A percentile compares a stretch with the other conserved stretches of the same genome.
These are phyloP conservation scores for Phorcus lineatus DNA, from an alignment of 2,888 invertebrate genomes.

Conservation along the genomic window DNA sequence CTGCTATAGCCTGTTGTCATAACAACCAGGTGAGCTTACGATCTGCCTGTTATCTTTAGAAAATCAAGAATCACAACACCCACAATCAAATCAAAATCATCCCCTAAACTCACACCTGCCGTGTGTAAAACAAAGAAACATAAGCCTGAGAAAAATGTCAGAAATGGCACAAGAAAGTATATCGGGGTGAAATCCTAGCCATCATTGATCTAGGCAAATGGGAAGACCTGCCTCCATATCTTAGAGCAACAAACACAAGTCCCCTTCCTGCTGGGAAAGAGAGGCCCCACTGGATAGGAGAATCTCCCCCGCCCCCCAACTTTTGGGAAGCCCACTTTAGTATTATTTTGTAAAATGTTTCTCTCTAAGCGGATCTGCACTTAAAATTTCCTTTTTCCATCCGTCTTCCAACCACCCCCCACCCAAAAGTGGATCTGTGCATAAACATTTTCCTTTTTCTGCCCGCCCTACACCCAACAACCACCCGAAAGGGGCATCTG, in stretches of 20 bases:
- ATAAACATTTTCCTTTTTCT: no score
- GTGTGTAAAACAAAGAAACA: background rate
- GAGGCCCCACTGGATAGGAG: no score
- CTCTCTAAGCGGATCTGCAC: no score
- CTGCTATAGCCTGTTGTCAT: background rate
- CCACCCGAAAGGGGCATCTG: no score
- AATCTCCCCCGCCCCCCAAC: no score
- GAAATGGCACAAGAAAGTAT: slow-evolving; percentile 14
- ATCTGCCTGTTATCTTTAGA: background rate
- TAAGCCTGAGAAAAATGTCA: slow-evolving; percentile 7
- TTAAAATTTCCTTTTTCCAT: no score
- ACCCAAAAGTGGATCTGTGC: no score
- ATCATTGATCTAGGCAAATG: slow-evolving; percentile 10
- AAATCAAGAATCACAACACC: background rate
- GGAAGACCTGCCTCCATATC: background rate
- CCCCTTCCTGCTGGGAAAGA: no score
- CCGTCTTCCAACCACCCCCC: no score
- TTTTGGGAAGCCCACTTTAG: no score
- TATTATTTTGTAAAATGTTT: no score
- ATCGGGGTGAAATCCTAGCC: background rate
- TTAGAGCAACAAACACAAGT: slow-evolving; percentile 2
- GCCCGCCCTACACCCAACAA: no score
- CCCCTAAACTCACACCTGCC: background rate
- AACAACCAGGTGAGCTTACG: background rate
- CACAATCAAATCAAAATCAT: slow-evolving; percentile 4